Base-by-base conservation (phyloP, 2,888 invertebrate genomes). In the Nymphalis polychloros region DNA sequence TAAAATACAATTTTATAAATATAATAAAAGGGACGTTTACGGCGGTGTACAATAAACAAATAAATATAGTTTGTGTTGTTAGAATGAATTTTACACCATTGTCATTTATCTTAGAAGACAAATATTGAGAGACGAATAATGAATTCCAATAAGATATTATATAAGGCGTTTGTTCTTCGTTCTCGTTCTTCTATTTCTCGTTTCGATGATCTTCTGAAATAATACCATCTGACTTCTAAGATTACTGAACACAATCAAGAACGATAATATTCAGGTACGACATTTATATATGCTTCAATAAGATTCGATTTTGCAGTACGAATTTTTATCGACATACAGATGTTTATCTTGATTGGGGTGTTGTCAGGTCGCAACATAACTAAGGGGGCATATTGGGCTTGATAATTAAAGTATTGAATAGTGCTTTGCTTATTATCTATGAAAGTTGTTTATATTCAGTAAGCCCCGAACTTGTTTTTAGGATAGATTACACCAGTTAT, bases 81-180 rank as follows among this genome's bases (percentile, higher is more conserved):
- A 17, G 31, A 55, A 16, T 31, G 53, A 31, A 55, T 17, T 31
- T n/a, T n/a, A 31, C 53, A 53, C 53, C 53, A 8, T 41, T 31
- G 17, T 55, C 10, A 50, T 20, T 55, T 31, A 31, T 55, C 53
- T 55, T 31, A 55, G 13, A 27, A 55, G 17, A 17, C 31, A 31
- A 55, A 55, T 27, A 8, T 53, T 31, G 31, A 55, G 27, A 27
- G 23, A 31, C 53, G 53, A 55, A 55, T 55, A n/a, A 17, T 50
- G 10, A 50, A 20, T 55, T 55, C 27, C 53, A 31, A 55, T 55
- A 31, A 49, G 48, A 41, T 67, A 59, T 67, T 62, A 59, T 67
- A 64, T 71, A 71, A 69, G 71, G 67, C 69, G 69, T 63, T 69
- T 61, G 49, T 67, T 66, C 64, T 69, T 67, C 64, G 27, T 69